Conservation (phyloP, 2,113 vertebrate genomes). For the Gallinago undulata region DNA sequence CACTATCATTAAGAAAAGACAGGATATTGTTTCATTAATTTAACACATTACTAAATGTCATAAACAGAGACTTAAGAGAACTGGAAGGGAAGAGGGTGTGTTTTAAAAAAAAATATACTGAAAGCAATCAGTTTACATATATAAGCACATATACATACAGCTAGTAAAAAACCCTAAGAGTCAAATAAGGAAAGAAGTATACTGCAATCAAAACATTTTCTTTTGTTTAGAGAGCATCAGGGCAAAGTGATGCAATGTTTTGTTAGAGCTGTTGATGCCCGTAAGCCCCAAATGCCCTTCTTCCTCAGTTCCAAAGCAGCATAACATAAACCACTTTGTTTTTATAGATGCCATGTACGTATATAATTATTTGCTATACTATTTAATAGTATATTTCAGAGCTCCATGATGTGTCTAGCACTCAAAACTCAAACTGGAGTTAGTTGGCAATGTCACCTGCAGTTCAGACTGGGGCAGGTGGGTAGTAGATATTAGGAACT, state of each 20-base stretch:
- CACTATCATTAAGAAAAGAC: background rate
- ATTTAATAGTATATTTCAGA: background rate
- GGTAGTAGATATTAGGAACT: background rate
- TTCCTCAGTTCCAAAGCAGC: background rate
- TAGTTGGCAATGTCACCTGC: background rate
- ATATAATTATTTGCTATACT: background rate
- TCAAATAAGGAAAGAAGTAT: background rate
- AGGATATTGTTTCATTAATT: background rate
- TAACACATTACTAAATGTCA: background rate
- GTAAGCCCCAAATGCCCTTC: background rate
- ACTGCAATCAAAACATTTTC: background rate
- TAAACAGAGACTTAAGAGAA: background rate
- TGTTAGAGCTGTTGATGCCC: background rate
- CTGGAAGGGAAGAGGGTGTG: fast-evolving
- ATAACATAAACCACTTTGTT: background rate
- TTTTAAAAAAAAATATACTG: background rate
- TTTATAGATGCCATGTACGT: background rate
- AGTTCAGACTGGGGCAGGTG: background rate
- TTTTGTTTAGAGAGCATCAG: background rate
- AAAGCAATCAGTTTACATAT: background rate
- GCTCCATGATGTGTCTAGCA: background rate
- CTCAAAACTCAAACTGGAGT: background rate
- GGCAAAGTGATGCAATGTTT: background rate
- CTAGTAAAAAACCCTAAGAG: background rate
- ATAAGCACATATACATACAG: fast-evolving